Base-by-base conservation (phyloP, 2,888 invertebrate genomes). In the Heteromurus nitidus region DNA sequence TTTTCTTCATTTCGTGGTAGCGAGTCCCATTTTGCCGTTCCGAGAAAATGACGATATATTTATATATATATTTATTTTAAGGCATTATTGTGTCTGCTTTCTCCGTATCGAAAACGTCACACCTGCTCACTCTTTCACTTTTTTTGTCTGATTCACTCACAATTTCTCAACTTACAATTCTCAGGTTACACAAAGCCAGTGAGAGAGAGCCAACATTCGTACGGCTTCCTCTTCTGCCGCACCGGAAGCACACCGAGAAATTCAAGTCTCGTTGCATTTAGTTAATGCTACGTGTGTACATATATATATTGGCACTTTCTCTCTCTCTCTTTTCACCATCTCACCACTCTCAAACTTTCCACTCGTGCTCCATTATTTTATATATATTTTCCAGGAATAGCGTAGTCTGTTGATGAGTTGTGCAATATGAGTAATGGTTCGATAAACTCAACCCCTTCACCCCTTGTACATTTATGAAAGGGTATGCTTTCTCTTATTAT, bases 91-190 rank as follows among this genome's bases (percentile, higher is more conserved):
- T n/a, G n/a, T n/a, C n/a, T n/a, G n/a, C n/a, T n/a, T n/a, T n/a
- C n/a, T 73, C 65, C 67, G 62, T 30, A 80, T 76, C 20, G 58
- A 68, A 65, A 72, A 62, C 60, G 62, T 70, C 74, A 62, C 80
- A 80, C 80, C 80, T 80, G 80, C 80, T 80, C 77, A 69, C 77
- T 69, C 62, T 22, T 28, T 50, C 68, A 69, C 69, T 69, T 55
- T 67, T 67, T 67, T 42, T 72, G 65, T 62, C 44, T 30, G 65
- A 65, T 65, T 60, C 68, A 77, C 77, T 60, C 68, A 69, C 60
- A 69, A 55, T 26, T 77, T 42, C 47, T 58, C 26, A 60, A 30
- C 74, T 64, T 68, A 58, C n/a, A 55, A 30, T 28, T 47, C 36
- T 26, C 58, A 36, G n/a, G 26, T 26, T 62, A 44, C 75, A 69